Evolutionary conservation across 1,140 invertebrate genomes (phyloP), one percentile per base, ranked within the genome.

Genomic region (Schlechtendalia chinensis): DNA sequence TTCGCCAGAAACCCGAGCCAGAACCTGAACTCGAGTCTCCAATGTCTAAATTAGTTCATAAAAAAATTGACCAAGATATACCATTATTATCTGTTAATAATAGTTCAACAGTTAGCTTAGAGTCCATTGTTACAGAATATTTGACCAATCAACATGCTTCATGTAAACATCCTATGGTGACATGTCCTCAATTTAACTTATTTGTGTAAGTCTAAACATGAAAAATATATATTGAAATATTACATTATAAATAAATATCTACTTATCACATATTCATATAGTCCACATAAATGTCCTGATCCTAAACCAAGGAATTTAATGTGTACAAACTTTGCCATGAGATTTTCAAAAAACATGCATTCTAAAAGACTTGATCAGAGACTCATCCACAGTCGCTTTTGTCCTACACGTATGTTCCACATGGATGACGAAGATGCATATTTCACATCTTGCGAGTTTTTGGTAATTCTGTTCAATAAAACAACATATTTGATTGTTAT

Each of bases 111-210:
- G 75, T 79, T 47, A 79, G 58, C 1, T 87, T 98, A 27, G 93
- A 97, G 85, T 93, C 93, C 39, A 98, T 98, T 85, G 94, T 98
- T 56, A 97, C 94, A 0, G 95, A 97, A 86, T 98, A 98, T 87
- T 89, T 98, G 56, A 93, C 95, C 59, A 97, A 98, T 87, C 97
- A 99, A 86, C 94, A 96, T 86, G 92, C 94, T n/a, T 86, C 95
- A 5, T 96, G 94, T 87, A 95, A 94, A 88, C 95, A 95, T 87
- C 94, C 94, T 6, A 94, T 96, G 89, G 93, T 93, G 32, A 96
- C 93, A 0, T 96, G 94, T 86, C 94, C 94, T 16, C 93, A 94
- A 85, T 96, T 96, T 84, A 94, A 96, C 87, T 87, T 96, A 47
- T 93, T 95, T 83, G 89, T 92, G 90, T 92, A 85, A 89, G 90